These are phyloP conservation scores for Eulacestoma nigropectus DNA, from an alignment of 2,113 vertebrate genomes.

Conservation along the genomic window DNA sequence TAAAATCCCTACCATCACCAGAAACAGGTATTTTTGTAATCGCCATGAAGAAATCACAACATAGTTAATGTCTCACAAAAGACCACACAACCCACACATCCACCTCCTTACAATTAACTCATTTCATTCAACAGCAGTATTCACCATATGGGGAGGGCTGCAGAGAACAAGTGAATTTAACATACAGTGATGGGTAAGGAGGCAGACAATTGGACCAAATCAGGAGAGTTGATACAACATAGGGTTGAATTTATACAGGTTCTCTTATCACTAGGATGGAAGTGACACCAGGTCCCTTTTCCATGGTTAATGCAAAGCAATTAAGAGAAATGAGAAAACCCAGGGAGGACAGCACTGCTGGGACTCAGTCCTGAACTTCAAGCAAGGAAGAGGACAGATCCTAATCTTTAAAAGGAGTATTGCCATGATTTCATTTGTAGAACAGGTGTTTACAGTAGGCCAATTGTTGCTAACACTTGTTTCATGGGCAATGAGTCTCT, in stretches of 20 bases:
- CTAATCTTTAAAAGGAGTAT: neutral
- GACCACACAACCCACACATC: neutral
- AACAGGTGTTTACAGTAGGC: neutral
- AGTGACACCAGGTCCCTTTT: neutral
- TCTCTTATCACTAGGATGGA: neutral
- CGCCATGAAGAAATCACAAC: neutral
- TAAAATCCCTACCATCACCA: neutral
- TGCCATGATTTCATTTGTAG: neutral
- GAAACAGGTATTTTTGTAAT: neutral
- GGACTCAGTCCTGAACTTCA: neutral
- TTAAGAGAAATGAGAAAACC: neutral
- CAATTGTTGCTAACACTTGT: neutral
- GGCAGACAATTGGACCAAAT: neutral
- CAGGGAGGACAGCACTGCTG: neutral
- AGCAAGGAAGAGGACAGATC: neutral
- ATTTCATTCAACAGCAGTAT: neutral
- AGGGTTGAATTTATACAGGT: neutral
- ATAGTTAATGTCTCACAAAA: neutral
- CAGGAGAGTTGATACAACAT: neutral
- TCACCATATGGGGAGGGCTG: neutral
- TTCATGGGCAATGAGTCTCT: neutral
- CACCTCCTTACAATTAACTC: neutral
- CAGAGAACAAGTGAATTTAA: neutral
- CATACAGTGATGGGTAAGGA: neutral
- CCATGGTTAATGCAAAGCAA: neutral